phyloP scores from a whole-genome alignment of 1,140 invertebrate species.

The Formica exsecta region DNA sequence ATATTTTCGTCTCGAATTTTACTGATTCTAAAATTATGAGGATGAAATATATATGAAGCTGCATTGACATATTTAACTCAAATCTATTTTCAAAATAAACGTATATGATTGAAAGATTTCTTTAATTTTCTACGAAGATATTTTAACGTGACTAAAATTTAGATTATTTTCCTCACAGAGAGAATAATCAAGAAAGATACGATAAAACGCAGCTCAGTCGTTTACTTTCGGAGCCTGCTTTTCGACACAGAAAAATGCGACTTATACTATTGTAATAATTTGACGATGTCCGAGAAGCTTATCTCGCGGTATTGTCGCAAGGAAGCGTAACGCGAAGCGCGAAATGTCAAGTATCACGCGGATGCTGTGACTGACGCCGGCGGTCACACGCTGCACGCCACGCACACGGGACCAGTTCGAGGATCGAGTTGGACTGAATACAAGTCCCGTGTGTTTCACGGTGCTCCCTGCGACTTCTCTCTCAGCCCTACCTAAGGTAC shows the following conservation, averaged over 20 bases:
- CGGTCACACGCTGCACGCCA: slow-evolving; percentile 57
- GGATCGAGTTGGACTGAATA: slow-evolving; percentile 83
- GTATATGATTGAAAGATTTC: not conserved
- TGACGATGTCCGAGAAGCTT: not conserved
- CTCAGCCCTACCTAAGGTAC: slow-evolving; percentile 79
- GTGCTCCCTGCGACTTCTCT: slow-evolving; percentile 73
- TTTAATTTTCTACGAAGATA: not conserved
- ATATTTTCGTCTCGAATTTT: not conserved
- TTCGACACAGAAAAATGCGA: not conserved
- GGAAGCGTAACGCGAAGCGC: not conserved
- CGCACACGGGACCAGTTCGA: slow-evolving; percentile 73
- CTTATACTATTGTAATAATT: not conserved
- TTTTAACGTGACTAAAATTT: not conserved
- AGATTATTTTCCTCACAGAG: not conserved
- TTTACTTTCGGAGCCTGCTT: not conserved
- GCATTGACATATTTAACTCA: not conserved
- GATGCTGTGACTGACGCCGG: slow-evolving; percentile 54
- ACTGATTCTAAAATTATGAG: not conserved
- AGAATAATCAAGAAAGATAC: not conserved
- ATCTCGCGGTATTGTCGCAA: slow-evolving; percentile 14
- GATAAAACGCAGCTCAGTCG: not conserved
- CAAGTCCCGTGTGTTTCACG: slow-evolving; percentile 75
- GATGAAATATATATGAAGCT: not conserved
- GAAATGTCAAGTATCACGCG: slow-evolving; percentile 44
- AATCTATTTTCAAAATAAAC: not conserved